Percentiles rank a stretch among this genome's conserved stretches.
Evolutionary conservation across 2,113 vertebrate species (phyloP).

Genomic region (Grallaria varia): DNA sequence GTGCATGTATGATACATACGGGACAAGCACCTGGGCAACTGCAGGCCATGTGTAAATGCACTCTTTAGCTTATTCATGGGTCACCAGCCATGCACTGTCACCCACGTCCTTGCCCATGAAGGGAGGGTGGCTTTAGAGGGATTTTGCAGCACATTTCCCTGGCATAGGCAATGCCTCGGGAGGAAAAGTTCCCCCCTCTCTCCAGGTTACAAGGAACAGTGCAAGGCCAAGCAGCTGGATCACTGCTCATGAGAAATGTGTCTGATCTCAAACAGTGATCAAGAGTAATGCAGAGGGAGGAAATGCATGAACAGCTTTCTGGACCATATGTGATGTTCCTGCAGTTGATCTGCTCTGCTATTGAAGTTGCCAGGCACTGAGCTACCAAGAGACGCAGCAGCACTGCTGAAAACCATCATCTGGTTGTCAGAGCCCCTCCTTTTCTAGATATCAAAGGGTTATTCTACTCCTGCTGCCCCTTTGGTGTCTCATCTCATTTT

Average conservation of each 20-base stretch:
- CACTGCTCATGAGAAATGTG: neutral
- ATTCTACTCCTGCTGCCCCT: neutral
- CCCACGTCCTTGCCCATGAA: neutral
- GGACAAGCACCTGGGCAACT: neutral
- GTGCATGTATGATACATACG: no score
- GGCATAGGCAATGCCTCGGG: neutral
- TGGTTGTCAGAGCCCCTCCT: neutral
- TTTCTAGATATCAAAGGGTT: neutral
- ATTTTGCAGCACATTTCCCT: neutral
- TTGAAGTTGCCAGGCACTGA: constrained; percentile 24
- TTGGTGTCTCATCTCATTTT: neutral
- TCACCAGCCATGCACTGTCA: neutral
- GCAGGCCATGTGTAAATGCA: neutral
- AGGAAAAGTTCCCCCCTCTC: neutral
- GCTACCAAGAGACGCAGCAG: neutral
- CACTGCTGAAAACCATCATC: neutral
- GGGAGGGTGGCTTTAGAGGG: neutral
- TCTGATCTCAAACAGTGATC: neutral
- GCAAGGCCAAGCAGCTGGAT: neutral
- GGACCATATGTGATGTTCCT: constrained; percentile 26
- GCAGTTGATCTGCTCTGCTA: neutral
- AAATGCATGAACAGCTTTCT: constrained; percentile 4
- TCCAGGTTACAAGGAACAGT: neutral
- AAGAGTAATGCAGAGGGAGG: neutral
- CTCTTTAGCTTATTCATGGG: neutral